Evolutionary conservation across 2,113 vertebrate species (phyloP).

Genomic region (Sander vitreus): DNA sequence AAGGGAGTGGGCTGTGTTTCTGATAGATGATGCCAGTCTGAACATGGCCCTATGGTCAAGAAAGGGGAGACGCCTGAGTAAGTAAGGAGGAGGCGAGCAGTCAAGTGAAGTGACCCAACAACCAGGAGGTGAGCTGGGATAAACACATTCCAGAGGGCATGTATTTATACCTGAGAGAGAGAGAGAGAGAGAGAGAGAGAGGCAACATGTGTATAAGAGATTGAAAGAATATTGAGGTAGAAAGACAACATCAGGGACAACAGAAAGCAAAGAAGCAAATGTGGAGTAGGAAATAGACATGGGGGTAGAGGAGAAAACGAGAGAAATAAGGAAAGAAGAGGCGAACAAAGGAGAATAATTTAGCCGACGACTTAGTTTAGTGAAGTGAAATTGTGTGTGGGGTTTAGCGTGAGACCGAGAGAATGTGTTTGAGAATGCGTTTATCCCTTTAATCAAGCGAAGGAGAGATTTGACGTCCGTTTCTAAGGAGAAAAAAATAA

Average conservation of each 20-base stretch:
- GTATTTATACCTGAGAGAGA: slow-evolving; percentile 21
- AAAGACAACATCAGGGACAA: not conserved
- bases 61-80: not conserved
- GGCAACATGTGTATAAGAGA: not conserved
- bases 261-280: not conserved
- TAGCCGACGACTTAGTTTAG: not conserved
- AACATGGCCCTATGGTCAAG: not conserved
- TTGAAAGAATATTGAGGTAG: not conserved
- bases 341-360: not conserved
- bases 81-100: not conserved
- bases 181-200: not conserved
- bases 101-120: slow-evolving; percentile 21
- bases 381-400: not conserved
- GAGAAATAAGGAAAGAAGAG: not conserved
- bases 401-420: not conserved
- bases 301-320: not conserved
- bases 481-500: slow-evolving; percentile 68
- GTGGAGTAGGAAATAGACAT: no score
- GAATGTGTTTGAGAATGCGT: slow-evolving; percentile 25
- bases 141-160: slow-evolving; percentile 51
- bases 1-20: not conserved
- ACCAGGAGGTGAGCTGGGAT: slow-evolving; percentile 24
- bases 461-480: slow-evolving; percentile 45
- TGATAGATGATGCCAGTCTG: not conserved
- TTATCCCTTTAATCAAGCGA: slow-evolving; percentile 44